Base-by-base conservation (phyloP, 30 jellyfish, hydroid and myxozoan species). In the Pseudorhiza aurosa region DNA sequence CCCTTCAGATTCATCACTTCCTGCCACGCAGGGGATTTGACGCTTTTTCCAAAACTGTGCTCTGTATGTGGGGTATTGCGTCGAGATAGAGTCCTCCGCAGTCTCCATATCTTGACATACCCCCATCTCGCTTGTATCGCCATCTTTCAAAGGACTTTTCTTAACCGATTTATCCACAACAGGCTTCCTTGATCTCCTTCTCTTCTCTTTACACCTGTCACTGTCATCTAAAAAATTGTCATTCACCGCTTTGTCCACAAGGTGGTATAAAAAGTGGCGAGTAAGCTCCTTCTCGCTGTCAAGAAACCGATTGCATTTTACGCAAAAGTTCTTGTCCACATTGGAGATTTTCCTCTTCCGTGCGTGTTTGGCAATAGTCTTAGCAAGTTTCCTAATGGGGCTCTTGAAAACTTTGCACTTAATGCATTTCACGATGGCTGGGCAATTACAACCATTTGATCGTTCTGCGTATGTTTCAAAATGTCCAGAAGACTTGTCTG, bases 241-340 rank as follows among this genome's bases (percentile, higher is more conserved):
- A 46, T 70, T 71, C 0, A 70, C 58, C 12, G 83, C 83, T 15
- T 70, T 70, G 83, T 70, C 83, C 1, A 70, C 59, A 1, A 70
- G 70, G 29, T 70, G 83, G 31, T 70, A 70, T 39, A 70, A 28
- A 26, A 53, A 1, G 53, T 70, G 83, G 15, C 83, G 65, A 0
- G 83, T 70, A 12, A 70, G 83, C 83, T 70, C 83, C 83, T 70
- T 70, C 49, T 70, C 70, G 26, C 56, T 42, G 14, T 53, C 55
- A 32, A 70, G 50, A 0, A 70, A 70, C 28, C 36, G 31, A 11
- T 51, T 58, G 7, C 83, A 70, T 47, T 70, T 50, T 1, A 26
- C 10, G 70, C 83, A 70, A 18, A 35, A 17, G 15, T 70, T 50
- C 6, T 32, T 71, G 6, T 27, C 51, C 22, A 15, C 39, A 1